Conservation (phyloP, 2,113 vertebrate species). For the Psittacula cyanocephala region DNA sequence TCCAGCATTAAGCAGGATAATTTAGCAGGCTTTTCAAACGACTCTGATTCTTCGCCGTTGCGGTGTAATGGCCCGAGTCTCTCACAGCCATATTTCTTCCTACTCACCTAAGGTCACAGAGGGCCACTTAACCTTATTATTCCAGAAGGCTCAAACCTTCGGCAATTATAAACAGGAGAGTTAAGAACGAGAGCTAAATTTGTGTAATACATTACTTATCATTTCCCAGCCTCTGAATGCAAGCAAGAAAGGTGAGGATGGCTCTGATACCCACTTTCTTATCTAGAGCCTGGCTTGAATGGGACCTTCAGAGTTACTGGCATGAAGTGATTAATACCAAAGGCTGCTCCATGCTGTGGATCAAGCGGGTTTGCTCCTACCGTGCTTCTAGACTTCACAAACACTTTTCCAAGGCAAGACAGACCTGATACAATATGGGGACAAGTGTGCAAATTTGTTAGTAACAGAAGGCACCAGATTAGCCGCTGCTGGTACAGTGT, state of each 20-base stretch:
- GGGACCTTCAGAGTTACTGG: not conserved
- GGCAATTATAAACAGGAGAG: constrained; percentile 35
- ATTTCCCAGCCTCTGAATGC: not conserved
- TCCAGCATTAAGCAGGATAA: not conserved
- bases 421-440: not conserved
- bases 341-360: not conserved
- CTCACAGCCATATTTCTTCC: constrained; percentile 18
- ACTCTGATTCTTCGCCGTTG: not conserved
- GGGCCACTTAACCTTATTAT: constrained; percentile 44
- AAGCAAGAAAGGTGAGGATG: not conserved
- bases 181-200: not conserved
- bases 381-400: not conserved
- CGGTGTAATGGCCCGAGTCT: constrained; percentile 36
- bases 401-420: not conserved
- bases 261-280: not conserved
- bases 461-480: not conserved
- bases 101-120: constrained; percentile 22
- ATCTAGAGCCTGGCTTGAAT: not conserved
- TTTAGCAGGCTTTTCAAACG: constrained; percentile 1
- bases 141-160: constrained; percentile 16
- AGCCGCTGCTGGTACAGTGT: not conserved
- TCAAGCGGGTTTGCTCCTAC: not conserved
- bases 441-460: not conserved
- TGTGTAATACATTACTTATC: not conserved
- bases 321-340: not conserved